Conservation (phyloP, 2,888 invertebrate genomes). For the Gisinianus flammeolus region DNA sequence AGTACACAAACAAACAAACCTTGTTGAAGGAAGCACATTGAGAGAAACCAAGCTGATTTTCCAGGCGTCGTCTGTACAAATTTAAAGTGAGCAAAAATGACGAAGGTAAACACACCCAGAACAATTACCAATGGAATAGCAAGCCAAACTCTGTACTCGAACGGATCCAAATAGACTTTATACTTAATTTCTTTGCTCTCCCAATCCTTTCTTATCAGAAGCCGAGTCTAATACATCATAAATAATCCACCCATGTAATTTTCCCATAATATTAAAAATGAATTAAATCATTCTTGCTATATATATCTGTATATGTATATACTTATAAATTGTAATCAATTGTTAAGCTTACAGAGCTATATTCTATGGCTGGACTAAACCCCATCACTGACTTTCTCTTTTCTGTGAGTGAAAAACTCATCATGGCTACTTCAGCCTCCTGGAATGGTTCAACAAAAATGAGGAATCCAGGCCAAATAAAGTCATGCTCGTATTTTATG, state of each 20-base stretch:
- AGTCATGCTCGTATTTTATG: background rate
- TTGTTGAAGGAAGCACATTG: conserved; percentile 54
- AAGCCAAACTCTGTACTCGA: conserved; percentile 53
- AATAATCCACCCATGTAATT: background rate
- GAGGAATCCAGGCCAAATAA: no score
- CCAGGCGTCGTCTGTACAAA: conserved; percentile 44
- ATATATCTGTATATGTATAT: background rate
- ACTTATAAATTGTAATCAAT: background rate
- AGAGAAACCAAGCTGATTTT: conserved; percentile 50
- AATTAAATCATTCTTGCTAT: background rate
- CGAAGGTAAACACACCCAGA: conserved; percentile 49
- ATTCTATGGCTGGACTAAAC: conserved; percentile 56
- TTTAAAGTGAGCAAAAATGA: conserved; percentile 44
- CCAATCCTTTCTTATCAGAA: conserved; percentile 54
- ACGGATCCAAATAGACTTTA: conserved; percentile 53
- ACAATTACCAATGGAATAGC: conserved; percentile 46
- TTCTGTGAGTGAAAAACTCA: conserved; percentile 54
- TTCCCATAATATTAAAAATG: no score
- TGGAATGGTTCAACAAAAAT: conserved; percentile 23
- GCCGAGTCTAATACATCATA: conserved; percentile 45
- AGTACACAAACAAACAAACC: conserved; percentile 35
- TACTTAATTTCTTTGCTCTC: conserved; percentile 51
- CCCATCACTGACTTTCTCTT: conserved; percentile 51
- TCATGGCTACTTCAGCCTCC: conserved; percentile 56
- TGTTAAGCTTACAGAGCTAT: conserved; percentile 49